A percentile compares a stretch with the other conserved stretches of the same genome.
phyloP scores from a whole-genome alignment of 2,888 invertebrate species.

The Hydrotaea diabolus region DNA sequence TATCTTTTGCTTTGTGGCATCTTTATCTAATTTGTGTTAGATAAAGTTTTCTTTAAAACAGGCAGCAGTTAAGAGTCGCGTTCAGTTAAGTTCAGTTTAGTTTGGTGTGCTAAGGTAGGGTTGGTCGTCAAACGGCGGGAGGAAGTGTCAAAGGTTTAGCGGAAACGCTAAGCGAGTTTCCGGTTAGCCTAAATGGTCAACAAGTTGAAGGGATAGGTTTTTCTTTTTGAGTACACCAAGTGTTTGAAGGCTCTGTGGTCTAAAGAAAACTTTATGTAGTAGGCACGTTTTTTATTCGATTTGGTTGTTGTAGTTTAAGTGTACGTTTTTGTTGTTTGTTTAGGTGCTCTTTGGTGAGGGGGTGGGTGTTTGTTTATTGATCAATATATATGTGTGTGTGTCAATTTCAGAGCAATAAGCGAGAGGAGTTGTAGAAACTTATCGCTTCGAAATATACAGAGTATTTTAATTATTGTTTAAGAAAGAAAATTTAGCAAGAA shows the following conservation, averaged over 20 bases:
- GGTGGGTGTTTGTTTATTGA: constrained; percentile 49
- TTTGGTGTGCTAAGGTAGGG: too few relatives aligned
- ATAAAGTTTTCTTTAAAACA: constrained; percentile 62
- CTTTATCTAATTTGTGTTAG: neutral
- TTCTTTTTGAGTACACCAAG: too few relatives aligned
- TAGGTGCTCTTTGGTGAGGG: constrained; percentile 58
- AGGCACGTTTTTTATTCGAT: constrained; percentile 10
- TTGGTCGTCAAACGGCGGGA: too few relatives aligned
- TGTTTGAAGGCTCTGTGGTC: too few relatives aligned
- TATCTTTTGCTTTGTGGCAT: too few relatives aligned
- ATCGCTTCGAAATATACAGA: constrained; percentile 64
- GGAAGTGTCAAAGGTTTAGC: too few relatives aligned
- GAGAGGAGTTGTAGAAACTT: constrained; percentile 66
- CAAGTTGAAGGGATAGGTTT: too few relatives aligned
- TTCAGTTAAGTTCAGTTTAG: too few relatives aligned
- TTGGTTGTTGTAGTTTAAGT: constrained; percentile 67
- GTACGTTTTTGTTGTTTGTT: constrained; percentile 67
- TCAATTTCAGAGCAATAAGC: constrained; percentile 47
- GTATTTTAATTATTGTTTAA: constrained; percentile 26
- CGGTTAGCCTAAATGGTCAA: too few relatives aligned
- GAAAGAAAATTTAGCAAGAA: constrained; percentile 4
- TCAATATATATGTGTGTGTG: constrained; percentile 49
- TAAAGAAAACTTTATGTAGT: constrained; percentile 63
- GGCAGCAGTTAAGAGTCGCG: too few relatives aligned
- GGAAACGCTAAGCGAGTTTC: too few relatives aligned